Conservation (phyloP, 1,140 invertebrate species). For the Pemphigus obesinymphae region DNA sequence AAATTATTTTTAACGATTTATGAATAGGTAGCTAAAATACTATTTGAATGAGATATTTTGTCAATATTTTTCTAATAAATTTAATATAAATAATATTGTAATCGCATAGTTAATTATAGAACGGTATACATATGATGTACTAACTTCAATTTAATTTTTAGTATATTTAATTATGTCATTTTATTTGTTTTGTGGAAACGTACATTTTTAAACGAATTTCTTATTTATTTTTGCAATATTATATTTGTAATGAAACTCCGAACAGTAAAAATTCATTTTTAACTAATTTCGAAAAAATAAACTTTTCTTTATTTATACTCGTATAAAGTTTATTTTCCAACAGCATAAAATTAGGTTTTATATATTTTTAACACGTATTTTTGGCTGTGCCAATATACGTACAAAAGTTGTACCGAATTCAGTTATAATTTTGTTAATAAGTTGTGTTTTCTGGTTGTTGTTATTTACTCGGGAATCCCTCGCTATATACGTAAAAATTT, state of each 20-base stretch:
- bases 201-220: neutral
- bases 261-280: neutral
- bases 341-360: neutral
- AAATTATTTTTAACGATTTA: no score
- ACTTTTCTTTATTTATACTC: neutral
- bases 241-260: neutral
- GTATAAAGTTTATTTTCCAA: neutral
- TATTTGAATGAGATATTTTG: no score
- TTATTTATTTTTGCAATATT: no score
- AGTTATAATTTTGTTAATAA: conserved; percentile 1
- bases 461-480: neutral
- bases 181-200: neutral
- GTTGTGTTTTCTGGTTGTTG: neutral
- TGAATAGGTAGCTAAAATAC: no score
- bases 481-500: neutral
- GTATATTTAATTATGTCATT: neutral
- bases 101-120: no score
- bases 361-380: conserved; percentile 21
- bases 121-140: no score
- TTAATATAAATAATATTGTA: no score
- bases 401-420: neutral
- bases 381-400: neutral
- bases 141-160: neutral
- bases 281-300: neutral
- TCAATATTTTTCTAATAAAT: no score